These are phyloP conservation scores for Anseranas semipalmata DNA, from an alignment of 2,113 vertebrate species.

Conservation along the genomic window DNA sequence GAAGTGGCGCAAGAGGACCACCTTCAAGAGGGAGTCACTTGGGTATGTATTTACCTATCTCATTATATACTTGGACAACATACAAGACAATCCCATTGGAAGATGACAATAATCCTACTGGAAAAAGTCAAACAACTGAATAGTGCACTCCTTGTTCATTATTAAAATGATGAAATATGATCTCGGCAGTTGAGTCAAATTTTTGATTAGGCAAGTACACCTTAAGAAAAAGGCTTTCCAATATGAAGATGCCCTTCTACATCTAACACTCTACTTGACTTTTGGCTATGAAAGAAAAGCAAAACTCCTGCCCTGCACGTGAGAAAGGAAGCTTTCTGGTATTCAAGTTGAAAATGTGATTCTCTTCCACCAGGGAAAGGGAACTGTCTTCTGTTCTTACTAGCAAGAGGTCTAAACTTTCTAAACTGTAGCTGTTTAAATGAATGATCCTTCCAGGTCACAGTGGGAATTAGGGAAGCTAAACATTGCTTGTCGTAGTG, in stretches of 20 bases:
- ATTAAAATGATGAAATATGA: conserved; percentile 46
- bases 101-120: conserved; percentile 68
- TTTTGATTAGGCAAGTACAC: conserved; percentile 57
- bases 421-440: neutral
- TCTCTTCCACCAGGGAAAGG: conserved; percentile 26
- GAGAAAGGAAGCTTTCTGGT: conserved; percentile 49
- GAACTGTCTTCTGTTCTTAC: neutral
- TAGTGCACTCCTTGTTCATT: conserved; percentile 62
- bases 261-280: conserved; percentile 60
- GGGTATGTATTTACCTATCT: conserved; percentile 77
- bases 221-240: conserved; percentile 58
- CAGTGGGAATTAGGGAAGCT: neutral
- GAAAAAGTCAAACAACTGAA: conserved; percentile 55
- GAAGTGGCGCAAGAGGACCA: conserved; percentile 88
- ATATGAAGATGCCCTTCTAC: conserved; percentile 64
- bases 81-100: conserved; percentile 63
- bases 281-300: conserved; percentile 61
- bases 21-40: conserved; percentile 88
- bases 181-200: conserved; percentile 39
- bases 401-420: conserved; percentile 4
- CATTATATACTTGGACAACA: conserved; percentile 65
- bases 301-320: conserved; percentile 48
- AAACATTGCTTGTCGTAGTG: neutral
- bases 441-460: neutral
- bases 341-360: conserved; percentile 39